Base-by-base conservation (phyloP, 92 coral and sea anemone genomes). In the Palythoa grandiflora region DNA sequence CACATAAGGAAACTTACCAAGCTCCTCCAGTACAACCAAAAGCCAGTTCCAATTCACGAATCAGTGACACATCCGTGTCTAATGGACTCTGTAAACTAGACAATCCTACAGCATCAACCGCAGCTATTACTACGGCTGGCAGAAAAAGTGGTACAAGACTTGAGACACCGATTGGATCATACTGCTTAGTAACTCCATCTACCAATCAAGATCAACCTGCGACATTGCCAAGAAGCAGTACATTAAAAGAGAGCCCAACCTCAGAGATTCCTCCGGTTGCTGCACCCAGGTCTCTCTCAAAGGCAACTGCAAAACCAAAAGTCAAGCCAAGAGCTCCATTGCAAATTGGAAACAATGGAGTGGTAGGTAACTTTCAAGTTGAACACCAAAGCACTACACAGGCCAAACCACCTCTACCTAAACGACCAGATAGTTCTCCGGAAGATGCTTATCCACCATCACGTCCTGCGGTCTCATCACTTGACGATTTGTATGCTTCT, bases 371-470 rank as follows among this genome's bases (percentile, higher is more conserved):
- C 59, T 68, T 71, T 20, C 55, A 81, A 13, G 13, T 2, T 68
- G 86, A 68, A 51, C 63, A 40, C 40, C 86, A 81, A 47, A 47
- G 19, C 11, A 50, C 11, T 48, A 38, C 40, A 1, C 39, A 35
- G n/a, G 44, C 60, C 12, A 81, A 50, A 66, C 86, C 86, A 14
- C 65, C 75, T 10, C 21, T 81, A 68, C 86, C 86, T 5, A 81
- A 81, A 50, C 86, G 86, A 28, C 86, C 86, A 15, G 76, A 81
- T 48, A 68, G 76, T 68, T 81, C 86, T 68, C 75, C 86, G 12
- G 40, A 9, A 1, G 75, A 65, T 44, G 19, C 60, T 2, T 20
- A 37, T 7, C 75, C 75, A 44, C 75, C 86, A 20, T 11, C 53
- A 9, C 54, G 38, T 16, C 70, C 72, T 2, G 48, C 35, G 15